Percentiles rank a stretch among this genome's conserved stretches.
Conservation (phyloP, 2,113 vertebrate species). For the Esox niger region DNA sequence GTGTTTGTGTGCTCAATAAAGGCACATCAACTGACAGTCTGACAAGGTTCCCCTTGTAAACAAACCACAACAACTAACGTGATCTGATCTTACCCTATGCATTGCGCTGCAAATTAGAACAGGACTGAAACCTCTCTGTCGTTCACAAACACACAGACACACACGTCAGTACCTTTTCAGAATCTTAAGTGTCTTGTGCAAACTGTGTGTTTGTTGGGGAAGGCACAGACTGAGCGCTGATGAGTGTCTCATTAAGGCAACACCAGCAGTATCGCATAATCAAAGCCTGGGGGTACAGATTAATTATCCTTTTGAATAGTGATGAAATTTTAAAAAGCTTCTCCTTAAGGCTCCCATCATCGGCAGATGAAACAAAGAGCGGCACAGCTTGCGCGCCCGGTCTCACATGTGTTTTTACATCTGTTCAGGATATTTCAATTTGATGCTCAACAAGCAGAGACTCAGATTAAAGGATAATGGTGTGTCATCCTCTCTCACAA, state of each 20-base stretch:
- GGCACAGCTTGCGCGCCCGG: conserved; percentile 86
- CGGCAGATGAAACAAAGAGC: conserved; percentile 95
- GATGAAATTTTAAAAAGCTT: conserved; percentile 99
- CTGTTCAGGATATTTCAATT: conserved; percentile 99
- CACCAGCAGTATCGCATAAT: conserved; percentile 90
- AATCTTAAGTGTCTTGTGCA: conserved; percentile 89
- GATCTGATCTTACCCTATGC: conserved; percentile 72
- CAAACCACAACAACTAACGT: conserved; percentile 73
- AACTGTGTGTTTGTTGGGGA: conserved; percentile 85
- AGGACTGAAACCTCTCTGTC: conserved; percentile 47
- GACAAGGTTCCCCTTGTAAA: conserved; percentile 84
- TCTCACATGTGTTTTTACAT: conserved; percentile 97
- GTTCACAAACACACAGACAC: conserved; percentile 16
- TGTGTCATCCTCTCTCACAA: conserved; percentile 75
- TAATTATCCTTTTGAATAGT: conserved; percentile 99
- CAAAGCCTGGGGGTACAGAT: conserved; percentile 99
- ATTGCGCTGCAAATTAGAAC: conserved; percentile 85
- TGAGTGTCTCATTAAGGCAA: conserved; percentile 96
- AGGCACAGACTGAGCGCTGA: conserved; percentile 83
- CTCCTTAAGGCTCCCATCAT: conserved; percentile 95
- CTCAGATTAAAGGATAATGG: conserved; percentile 87
- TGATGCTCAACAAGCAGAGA: conserved; percentile 88
- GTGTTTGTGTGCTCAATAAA: conserved; percentile 61
- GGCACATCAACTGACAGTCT: conserved; percentile 72
- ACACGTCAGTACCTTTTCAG: conserved; percentile 69